These are phyloP conservation scores for Temnothorax longispinosus DNA, from an alignment of 1,140 invertebrate species.

Conservation along the genomic window DNA sequence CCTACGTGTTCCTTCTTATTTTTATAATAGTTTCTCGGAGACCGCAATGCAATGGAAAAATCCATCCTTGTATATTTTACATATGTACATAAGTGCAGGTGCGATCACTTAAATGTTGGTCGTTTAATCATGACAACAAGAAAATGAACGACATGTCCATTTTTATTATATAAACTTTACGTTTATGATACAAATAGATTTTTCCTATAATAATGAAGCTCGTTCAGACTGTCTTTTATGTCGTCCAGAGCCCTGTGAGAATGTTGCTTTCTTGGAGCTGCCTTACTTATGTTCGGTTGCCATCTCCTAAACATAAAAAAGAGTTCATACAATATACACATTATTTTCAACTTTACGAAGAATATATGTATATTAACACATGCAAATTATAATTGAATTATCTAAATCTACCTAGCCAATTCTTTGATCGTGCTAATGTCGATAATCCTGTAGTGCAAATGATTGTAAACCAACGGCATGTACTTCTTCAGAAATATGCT, in stretches of 20 bases:
- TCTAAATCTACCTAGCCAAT: slow-evolving; percentile 86
- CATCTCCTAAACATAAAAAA: slow-evolving; percentile 87
- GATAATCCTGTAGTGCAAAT: slow-evolving; percentile 97
- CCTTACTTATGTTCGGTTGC: slow-evolving; percentile 88
- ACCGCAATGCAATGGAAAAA: background rate
- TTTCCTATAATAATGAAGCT: slow-evolving; percentile 91
- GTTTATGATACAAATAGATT: slow-evolving; percentile 80
- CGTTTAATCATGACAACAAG: background rate
- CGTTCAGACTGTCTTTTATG: slow-evolving; percentile 94
- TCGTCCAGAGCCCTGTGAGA: slow-evolving; percentile 93
- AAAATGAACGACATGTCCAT: background rate
- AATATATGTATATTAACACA: background rate
- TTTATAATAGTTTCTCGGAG: background rate
- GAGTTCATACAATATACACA: slow-evolving; percentile 4
- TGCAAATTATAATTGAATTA: background rate
- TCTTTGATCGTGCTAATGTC: slow-evolving; percentile 98
- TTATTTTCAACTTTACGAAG: background rate
- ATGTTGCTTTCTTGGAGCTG: slow-evolving; percentile 88
- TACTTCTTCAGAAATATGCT: slow-evolving; percentile 91
- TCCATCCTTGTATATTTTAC: background rate
- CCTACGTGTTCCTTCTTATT: background rate
- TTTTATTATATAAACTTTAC: background rate
- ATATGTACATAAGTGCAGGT: background rate
- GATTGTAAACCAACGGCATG: slow-evolving; percentile 91
- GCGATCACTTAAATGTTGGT: background rate